Evolutionary conservation across 2,888 invertebrate species (phyloP).

Genomic region (Mythimna lalbum): DNA sequence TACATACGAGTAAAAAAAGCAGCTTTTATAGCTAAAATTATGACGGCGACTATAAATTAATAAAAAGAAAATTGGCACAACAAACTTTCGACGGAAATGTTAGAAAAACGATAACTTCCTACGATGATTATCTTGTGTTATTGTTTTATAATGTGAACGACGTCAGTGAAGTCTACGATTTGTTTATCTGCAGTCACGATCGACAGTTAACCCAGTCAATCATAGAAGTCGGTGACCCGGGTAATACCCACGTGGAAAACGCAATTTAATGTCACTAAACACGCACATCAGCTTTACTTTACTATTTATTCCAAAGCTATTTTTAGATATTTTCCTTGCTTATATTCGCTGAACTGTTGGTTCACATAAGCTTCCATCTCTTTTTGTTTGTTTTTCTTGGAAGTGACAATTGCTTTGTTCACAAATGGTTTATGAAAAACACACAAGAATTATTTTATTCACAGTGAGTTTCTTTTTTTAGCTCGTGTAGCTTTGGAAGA

Average conservation of each 20-base stretch:
- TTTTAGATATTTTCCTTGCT: conserved; percentile 30
- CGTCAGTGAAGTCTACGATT: conserved; percentile 44
- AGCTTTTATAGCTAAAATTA: conserved; percentile 31
- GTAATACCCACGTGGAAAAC: conserved; percentile 51
- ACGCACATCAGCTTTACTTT: conserved; percentile 47
- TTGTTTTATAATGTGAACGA: conserved; percentile 55
- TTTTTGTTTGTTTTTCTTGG: conserved; percentile 8
- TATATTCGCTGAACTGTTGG: conserved; percentile 13
- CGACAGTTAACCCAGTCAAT: conserved; percentile 61
- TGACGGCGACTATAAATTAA: conserved; percentile 33
- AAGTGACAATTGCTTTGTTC: conserved; percentile 19
- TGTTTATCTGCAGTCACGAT: conserved; percentile 55
- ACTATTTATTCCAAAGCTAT: conserved; percentile 36
- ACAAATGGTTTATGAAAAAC: conserved; percentile 9
- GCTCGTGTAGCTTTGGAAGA: conserved; percentile 13
- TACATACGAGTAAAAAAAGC: conserved; percentile 10
- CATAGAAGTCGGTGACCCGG: conserved; percentile 60
- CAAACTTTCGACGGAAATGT: conserved; percentile 30
- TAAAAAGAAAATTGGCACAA: conserved; percentile 35
- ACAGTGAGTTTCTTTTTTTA: conserved; percentile 23
- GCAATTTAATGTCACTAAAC: conserved; percentile 51
- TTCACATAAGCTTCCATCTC: conserved; percentile 16
- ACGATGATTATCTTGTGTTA: conserved; percentile 45
- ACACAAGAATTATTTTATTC: conserved; percentile 34
- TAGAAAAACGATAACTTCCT: conserved; percentile 54